Conservation (phyloP, 2,888 invertebrate species). For the Drosophila robusta region DNA sequence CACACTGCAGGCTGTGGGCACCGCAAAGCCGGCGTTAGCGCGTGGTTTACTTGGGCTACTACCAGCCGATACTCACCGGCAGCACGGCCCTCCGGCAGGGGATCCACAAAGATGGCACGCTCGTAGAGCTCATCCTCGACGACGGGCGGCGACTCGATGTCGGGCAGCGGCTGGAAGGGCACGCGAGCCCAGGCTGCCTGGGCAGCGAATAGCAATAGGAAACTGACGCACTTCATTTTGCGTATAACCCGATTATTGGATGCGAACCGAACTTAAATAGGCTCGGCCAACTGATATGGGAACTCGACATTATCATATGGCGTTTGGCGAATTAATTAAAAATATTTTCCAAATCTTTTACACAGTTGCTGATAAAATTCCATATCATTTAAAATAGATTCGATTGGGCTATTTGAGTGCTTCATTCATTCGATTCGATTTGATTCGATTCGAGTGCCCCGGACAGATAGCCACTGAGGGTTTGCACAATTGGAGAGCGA, state of each 20-base stretch:
- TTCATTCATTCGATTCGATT: constrained; percentile 3
- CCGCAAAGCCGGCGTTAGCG: background rate
- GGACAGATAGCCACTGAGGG: constrained; percentile 22
- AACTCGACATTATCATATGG: constrained; percentile 30
- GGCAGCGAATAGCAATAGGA: constrained; percentile 57
- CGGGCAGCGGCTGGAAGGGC: constrained; percentile 34
- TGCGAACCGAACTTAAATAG: constrained; percentile 61
- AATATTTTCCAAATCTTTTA: constrained; percentile 30
- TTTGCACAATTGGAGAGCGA: constrained; percentile 6
- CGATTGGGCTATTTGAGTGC: constrained; percentile 31
- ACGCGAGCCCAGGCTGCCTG: constrained; percentile 53
- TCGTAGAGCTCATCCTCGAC: constrained; percentile 51
- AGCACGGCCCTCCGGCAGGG: constrained; percentile 50
- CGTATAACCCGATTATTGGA: constrained; percentile 24
- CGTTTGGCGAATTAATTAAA: constrained; percentile 57
- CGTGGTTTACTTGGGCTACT: background rate
- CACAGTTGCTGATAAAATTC: constrained; percentile 19
- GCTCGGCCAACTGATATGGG: constrained; percentile 14
- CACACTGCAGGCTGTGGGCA: constrained; percentile 65
- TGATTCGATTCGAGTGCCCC: constrained; percentile 18
- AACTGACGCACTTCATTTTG: constrained; percentile 68
- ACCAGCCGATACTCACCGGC: constrained; percentile 51
- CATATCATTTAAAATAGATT: constrained; percentile 27
- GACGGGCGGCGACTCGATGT: constrained; percentile 54
- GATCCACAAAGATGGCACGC: constrained; percentile 39